A percentile compares a stretch with the other conserved stretches of the same genome.
These are phyloP conservation scores for Bufo gargarizans DNA, from an alignment of 2,113 vertebrate species.

Conservation along the genomic window DNA sequence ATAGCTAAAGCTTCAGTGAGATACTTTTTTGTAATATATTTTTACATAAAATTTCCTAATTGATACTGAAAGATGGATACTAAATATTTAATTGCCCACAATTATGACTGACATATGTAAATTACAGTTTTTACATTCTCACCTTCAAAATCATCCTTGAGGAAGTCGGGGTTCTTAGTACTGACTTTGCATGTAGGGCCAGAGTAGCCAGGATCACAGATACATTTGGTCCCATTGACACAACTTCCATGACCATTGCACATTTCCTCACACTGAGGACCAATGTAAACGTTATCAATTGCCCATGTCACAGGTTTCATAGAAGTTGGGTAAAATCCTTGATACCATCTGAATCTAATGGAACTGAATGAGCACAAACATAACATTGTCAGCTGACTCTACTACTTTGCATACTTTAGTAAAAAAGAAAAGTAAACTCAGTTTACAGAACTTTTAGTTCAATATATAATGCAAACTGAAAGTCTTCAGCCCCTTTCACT, in stretches of 20 bases:
- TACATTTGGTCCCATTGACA: conserved; percentile 85
- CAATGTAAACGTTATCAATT: conserved; percentile 92
- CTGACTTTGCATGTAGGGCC: conserved; percentile 88
- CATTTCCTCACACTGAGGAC: conserved; percentile 97
- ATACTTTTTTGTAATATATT: too few relatives aligned
- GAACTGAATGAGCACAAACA: conserved; percentile 72
- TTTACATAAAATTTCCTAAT: not conserved
- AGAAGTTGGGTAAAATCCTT: conserved; percentile 88
- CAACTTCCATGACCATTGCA: conserved; percentile 92
- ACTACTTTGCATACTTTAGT: not conserved
- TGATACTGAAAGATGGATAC: not conserved
- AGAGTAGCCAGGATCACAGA: conserved; percentile 88
- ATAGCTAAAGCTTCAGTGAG: too few relatives aligned
- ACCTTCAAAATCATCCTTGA: conserved; percentile 99
- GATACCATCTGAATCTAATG: conserved; percentile 96
- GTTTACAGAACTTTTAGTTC: not conserved
- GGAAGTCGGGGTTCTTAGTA: conserved; percentile 90
- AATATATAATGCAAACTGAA: too few relatives aligned
- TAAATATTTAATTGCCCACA: not conserved
- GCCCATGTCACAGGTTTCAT: conserved; percentile 93
- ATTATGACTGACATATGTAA: not conserved
- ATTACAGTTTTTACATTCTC: conserved; percentile 39
- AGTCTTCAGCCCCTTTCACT: too few relatives aligned
- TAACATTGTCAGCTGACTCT: not conserved
- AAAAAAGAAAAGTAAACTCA: not conserved